Evolutionary conservation across 23 tunicate species (phyloP), one percentile per base, ranked within the genome.

Genomic region (Halocynthia roretzi): DNA sequence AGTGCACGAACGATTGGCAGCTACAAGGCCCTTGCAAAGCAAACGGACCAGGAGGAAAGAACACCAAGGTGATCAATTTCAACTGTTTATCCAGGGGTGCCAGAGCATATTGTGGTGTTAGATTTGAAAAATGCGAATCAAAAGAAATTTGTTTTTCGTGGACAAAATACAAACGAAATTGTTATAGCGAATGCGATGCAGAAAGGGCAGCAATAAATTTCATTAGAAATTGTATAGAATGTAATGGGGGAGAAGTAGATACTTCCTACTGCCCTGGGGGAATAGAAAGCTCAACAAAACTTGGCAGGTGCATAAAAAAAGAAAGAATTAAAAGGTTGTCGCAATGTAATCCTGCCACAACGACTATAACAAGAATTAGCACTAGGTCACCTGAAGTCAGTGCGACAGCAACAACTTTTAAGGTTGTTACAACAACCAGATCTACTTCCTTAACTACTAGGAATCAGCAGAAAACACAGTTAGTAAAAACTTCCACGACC

Each of bases 161-260:
- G 78, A 74, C 78, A 21, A 50, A 53, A 0, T 74, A 50, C 56
- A 74, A 52, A n/a, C 17, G 55, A n/a, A 62, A 74, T 54, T 74
- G 78, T 74, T 74, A 4, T 50, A 54, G 55, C 64, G 60, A 53
- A 21, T 74, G 78, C 56, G 56, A 54, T 8, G 31, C 78, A 0
- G n/a, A n/a, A 74, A 64, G 65, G 14, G 10, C 56, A 19, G 78
- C 78, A 7, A 54, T 50, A 48, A 62, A 54, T 50, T 22, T 74
- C 56, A 64, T 74, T 8, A 54, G 62, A 56, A 74, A 54, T 50
- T 74, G 78, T 54, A 74, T 2, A 54, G 49, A 53, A 54, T 54
- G 50, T 54, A 64, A 48, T 8, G 78, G 78, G 21, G 62, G 31
- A 10, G 31, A 54, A 8, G 56, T 53, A 22, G 56, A 74, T 48